These are phyloP conservation scores for Schizopygopsis malacanthus DNA, from an alignment of 2,797 vertebrate species.

Conservation along the genomic window DNA sequence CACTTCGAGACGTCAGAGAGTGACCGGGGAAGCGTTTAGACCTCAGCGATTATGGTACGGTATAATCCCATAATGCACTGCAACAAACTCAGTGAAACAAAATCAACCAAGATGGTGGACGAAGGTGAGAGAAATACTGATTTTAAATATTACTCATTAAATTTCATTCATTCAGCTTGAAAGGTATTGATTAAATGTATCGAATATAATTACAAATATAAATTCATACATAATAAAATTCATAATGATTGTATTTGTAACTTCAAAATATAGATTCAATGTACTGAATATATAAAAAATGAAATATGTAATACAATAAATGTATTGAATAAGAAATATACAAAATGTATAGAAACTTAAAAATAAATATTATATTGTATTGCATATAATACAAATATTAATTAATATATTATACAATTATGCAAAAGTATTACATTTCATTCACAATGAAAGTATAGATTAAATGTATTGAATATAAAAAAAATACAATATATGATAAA, in stretches of 20 bases:
- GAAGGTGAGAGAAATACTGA: neutral
- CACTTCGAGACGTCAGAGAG: neutral
- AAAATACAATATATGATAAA: neutral
- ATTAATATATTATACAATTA: neutral
- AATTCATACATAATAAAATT: neutral
- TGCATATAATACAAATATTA: neutral
- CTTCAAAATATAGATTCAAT: too few relatives aligned
- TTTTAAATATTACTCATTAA: neutral
- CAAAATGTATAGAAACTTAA: neutral
- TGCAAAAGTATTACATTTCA: neutral
- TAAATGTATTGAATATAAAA: neutral
- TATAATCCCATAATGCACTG: conserved; percentile 10
- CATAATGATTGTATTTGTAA: too few relatives aligned
- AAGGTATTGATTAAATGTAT: neutral
- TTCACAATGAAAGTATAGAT: neutral
- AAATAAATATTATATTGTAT: neutral
- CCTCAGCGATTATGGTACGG: neutral
- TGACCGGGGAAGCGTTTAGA: neutral
- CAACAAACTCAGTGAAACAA: neutral
- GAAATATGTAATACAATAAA: neutral
- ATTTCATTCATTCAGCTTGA: neutral
- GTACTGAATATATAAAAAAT: neutral
- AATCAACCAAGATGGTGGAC: neutral
- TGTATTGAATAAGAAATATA: neutral
- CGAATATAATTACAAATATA: neutral